Percentiles rank a stretch among this genome's conserved stretches.
These are phyloP conservation scores for Sminthopsis crassicaudata DNA, from an alignment of 2,113 vertebrate genomes.

Conservation along the genomic window DNA sequence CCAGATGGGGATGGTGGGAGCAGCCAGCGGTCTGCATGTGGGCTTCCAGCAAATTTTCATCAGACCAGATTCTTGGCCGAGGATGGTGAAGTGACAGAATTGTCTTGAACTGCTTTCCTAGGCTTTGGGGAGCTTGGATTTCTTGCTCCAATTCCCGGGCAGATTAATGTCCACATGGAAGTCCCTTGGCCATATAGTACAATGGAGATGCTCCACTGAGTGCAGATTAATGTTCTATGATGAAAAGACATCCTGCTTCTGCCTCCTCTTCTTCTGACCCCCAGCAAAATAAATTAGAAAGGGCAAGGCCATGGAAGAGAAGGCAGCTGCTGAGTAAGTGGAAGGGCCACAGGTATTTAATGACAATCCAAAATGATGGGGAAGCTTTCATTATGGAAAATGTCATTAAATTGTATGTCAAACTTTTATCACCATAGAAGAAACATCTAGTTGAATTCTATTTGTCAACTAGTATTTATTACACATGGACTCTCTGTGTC, in stretches of 20 bases:
- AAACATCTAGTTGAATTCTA: neutral
- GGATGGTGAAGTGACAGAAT: conserved; percentile 52
- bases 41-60: conserved; percentile 47
- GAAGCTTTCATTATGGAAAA: neutral
- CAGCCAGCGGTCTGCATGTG: conserved; percentile 3
- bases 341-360: neutral
- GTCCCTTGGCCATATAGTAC: neutral
- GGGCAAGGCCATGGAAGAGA: neutral
- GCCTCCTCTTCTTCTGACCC: neutral
- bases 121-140: conserved; percentile 11
- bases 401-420: neutral
- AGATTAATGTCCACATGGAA: conserved; percentile 34
- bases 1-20: conserved; percentile 51
- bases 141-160: conserved; percentile 1
- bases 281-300: neutral
- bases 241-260: neutral
- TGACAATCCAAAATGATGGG: neutral
- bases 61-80: conserved; percentile 46
- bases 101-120: neutral
- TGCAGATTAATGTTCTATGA: neutral
- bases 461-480: neutral
- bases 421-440: neutral
- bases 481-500: neutral
- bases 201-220: no score
- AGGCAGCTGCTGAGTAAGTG: neutral